Evolutionary conservation across 2,797 vertebrate genomes (phyloP).

Genomic region (Poecilia gillii): DNA sequence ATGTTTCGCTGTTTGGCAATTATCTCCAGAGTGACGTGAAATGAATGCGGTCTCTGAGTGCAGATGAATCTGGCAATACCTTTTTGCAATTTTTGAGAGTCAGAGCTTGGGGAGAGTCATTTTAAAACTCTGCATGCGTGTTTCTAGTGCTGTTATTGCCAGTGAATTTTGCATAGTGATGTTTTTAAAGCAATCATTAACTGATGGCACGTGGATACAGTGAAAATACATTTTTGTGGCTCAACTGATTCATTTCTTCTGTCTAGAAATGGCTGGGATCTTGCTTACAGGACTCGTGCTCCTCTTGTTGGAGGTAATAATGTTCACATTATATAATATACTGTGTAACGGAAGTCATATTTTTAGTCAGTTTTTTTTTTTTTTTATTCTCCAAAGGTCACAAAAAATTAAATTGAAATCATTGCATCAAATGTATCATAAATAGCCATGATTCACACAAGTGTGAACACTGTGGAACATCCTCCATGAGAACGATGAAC

Average conservation of each 20-base stretch:
- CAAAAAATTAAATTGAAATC: background rate
- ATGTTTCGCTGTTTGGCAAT: slow-evolving; percentile 22
- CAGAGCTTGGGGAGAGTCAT: slow-evolving; percentile 8
- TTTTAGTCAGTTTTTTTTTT: background rate
- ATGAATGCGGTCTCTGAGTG: slow-evolving; percentile 13
- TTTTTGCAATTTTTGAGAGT: background rate
- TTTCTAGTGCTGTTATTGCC: background rate
- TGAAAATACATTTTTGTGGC: slow-evolving; percentile 10
- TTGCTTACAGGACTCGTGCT: slow-evolving; percentile 64
- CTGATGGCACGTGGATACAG: slow-evolving; percentile 9
- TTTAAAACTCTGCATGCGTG: background rate
- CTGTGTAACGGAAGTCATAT: background rate
- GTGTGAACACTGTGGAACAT: background rate
- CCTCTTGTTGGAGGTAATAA: slow-evolving; percentile 59
- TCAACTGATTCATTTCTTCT: slow-evolving; percentile 51
- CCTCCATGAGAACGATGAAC: background rate
- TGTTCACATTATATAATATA: slow-evolving; percentile 9
- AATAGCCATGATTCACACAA: background rate
- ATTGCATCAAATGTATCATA: background rate
- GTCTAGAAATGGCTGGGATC: slow-evolving; percentile 73
- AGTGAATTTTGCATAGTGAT: background rate
- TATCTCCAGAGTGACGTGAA: slow-evolving; percentile 18
- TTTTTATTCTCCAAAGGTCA: background rate
- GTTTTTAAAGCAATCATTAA: background rate
- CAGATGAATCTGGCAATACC: slow-evolving; percentile 6